Conservation (phyloP, 2,113 vertebrate species). For the Stigmatopora argus region DNA sequence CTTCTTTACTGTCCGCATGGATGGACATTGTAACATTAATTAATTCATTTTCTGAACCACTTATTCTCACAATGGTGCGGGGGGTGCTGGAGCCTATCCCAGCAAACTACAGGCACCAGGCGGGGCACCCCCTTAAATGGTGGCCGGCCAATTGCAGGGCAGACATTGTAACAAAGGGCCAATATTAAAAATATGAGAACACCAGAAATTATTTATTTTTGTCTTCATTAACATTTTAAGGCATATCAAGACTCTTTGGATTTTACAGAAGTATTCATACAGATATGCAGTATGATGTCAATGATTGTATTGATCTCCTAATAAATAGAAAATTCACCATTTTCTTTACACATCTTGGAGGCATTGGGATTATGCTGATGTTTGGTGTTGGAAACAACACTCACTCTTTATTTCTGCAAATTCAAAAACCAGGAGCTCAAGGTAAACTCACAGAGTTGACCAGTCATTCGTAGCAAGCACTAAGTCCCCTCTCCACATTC, state of each 20-base stretch:
- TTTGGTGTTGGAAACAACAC: slow-evolving; percentile 26
- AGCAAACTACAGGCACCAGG: too few species aligned
- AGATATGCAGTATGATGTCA: too few species aligned
- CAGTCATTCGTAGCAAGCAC: slow-evolving; percentile 61
- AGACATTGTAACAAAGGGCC: too few species aligned
- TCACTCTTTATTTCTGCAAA: slow-evolving; percentile 58
- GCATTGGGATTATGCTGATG: slow-evolving; percentile 9
- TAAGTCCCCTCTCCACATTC: slow-evolving; percentile 58
- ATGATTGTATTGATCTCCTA: not conserved
- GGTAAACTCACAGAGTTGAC: slow-evolving; percentile 63
- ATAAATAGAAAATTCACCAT: not conserved
- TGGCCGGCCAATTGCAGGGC: too few species aligned
- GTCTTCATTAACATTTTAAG: too few species aligned
- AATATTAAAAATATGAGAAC: not conserved
- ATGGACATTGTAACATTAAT: too few species aligned
- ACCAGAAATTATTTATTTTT: too few species aligned
- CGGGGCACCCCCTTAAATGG: too few species aligned
- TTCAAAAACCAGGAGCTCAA: slow-evolving; percentile 49
- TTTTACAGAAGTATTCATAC: not conserved
- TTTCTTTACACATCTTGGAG: not conserved
- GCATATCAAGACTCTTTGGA: too few species aligned
- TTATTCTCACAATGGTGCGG: not conserved
- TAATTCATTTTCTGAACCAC: too few species aligned
- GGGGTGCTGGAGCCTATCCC: not conserved
- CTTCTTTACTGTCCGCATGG: too few species aligned